Conservation (phyloP, 2,113 vertebrate species). For the Donacobius atricapilla region DNA sequence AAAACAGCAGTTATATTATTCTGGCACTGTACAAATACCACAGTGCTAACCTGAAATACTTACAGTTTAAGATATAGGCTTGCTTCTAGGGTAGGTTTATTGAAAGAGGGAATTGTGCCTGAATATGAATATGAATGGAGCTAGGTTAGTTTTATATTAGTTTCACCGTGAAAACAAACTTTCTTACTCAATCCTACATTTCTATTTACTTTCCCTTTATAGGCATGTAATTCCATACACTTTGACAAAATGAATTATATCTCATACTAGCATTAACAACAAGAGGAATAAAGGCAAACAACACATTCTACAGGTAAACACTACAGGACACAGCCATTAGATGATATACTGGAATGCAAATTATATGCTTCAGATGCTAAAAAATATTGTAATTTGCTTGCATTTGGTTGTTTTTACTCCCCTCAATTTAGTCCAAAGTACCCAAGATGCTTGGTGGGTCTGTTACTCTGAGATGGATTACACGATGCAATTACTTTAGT, state of each 20-base stretch:
- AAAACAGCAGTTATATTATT: conserved; percentile 10
- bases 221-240: conserved; percentile 1
- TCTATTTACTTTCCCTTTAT: conserved; percentile 33
- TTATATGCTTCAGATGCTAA: not conserved
- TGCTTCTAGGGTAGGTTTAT: not conserved
- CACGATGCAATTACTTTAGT: not conserved
- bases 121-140: not conserved
- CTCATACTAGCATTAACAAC: conserved; percentile 9
- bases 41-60: not conserved
- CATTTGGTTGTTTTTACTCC: not conserved
- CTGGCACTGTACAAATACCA: conserved; percentile 33
- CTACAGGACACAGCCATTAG: not conserved
- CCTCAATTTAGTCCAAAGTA: not conserved
- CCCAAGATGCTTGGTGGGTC: not conserved
- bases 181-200: not conserved
- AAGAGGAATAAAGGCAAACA: conserved; percentile 19
- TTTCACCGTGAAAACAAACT: not conserved
- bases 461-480: not conserved
- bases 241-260: conserved; percentile 45
- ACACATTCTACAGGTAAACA: not conserved
- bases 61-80: not conserved
- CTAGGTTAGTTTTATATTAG: not conserved
- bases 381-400: not conserved
- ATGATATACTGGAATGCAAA: not conserved
- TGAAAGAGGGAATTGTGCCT: conserved; percentile 25